Percentiles rank a stretch among this genome's conserved stretches.
Evolutionary conservation across 2,797 vertebrate genomes (phyloP).

Genomic region (Vultur gryphus): DNA sequence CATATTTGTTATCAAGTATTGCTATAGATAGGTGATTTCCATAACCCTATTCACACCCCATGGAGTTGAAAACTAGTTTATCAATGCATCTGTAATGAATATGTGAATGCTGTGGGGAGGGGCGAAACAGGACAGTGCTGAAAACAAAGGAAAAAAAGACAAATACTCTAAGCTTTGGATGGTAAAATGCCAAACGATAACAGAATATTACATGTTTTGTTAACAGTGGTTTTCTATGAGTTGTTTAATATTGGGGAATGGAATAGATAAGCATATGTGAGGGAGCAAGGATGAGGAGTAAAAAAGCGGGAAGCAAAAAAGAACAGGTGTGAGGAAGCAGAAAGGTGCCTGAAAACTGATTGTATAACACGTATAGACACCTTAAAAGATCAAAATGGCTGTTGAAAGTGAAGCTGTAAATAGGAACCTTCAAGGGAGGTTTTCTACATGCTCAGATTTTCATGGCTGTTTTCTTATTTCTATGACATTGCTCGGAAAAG

Average conservation of each 20-base stretch:
- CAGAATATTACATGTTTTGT: conserved; percentile 40
- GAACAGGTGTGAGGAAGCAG: background rate
- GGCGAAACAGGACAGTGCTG: background rate
- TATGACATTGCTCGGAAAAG: background rate
- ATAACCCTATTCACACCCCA: conserved; percentile 41
- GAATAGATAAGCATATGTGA: conserved; percentile 13
- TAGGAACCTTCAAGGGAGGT: background rate
- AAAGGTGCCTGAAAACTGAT: conserved; percentile 1
- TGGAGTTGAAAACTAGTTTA: conserved; percentile 34
- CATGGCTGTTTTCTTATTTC: background rate
- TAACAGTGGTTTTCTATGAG: background rate
- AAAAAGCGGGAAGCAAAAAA: background rate
- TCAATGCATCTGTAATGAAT: conserved; percentile 41
- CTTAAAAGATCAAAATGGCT: conserved; percentile 17
- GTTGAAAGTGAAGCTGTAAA: background rate
- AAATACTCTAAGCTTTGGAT: conserved; percentile 12
- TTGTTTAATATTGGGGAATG: conserved; percentile 2
- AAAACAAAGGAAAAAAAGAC: conserved; percentile 15
- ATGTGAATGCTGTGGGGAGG: background rate
- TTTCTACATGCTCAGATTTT: background rate
- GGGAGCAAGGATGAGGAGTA: background rate
- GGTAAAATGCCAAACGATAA: conserved; percentile 44
- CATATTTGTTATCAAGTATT: conserved; percentile 37
- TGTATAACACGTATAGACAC: background rate
- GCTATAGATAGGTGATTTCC: conserved; percentile 44